Percentiles rank a stretch among this genome's conserved stretches.
Evolutionary conservation across 2,888 invertebrate genomes (phyloP).

Genomic region (Lissonota sp.): DNA sequence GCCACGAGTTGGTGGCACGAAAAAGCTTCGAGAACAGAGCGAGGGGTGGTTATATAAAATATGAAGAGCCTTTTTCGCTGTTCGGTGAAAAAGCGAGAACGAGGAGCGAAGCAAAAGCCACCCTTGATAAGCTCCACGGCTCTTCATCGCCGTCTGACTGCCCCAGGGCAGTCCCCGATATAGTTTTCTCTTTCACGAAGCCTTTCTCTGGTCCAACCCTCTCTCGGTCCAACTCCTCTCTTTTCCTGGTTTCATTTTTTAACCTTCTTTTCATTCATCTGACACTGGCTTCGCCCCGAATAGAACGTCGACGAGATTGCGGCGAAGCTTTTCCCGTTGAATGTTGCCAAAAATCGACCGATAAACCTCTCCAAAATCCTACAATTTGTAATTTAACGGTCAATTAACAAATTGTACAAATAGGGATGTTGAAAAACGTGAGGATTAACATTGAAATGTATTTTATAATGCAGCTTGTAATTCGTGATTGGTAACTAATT

Average conservation of each 20-base stretch:
- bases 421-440: too few relatives aligned
- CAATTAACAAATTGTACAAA: too few relatives aligned
- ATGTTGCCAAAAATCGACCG: too few relatives aligned
- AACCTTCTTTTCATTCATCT: not conserved
- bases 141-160: slow-evolving; percentile 26
- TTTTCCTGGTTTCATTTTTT: not conserved
- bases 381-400: too few relatives aligned
- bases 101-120: slow-evolving; percentile 15
- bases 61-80: slow-evolving; percentile 38
- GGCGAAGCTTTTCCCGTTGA: too few relatives aligned
- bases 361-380: too few relatives aligned
- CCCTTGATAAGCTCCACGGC: slow-evolving; percentile 45
- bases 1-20: slow-evolving; percentile 8
- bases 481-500: too few relatives aligned
- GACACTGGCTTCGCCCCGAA: not conserved
- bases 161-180: slow-evolving; percentile 2
- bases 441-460: too few relatives aligned
- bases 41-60: slow-evolving; percentile 32
- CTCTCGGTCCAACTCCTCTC: not conserved
- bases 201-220: not conserved
- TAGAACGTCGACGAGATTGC: not conserved
- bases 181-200: slow-evolving; percentile 7
- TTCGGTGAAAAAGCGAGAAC: slow-evolving; percentile 3
- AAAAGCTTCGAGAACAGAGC: not conserved
- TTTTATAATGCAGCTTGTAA: too few relatives aligned